These are phyloP conservation scores for Heliconius aoede DNA, from an alignment of 2,888 invertebrate genomes.

Conservation along the genomic window DNA sequence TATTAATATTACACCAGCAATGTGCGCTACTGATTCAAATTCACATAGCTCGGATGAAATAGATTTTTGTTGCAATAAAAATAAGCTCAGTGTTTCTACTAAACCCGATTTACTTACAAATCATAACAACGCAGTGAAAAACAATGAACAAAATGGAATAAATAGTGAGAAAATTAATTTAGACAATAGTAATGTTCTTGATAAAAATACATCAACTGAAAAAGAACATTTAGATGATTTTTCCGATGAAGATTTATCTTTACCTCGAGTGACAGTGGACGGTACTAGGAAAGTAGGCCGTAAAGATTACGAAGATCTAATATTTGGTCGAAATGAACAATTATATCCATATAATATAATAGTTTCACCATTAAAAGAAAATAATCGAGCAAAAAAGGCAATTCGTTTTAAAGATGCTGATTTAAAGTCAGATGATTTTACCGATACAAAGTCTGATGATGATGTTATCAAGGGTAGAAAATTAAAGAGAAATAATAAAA, in stretches of 20 bases:
- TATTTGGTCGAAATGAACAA: conserved; percentile 70
- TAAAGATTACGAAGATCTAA: conserved; percentile 69
- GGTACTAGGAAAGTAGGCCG: conserved; percentile 51
- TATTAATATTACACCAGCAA: conserved; percentile 84
- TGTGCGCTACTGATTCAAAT: conserved; percentile 74
- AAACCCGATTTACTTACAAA: conserved; percentile 85
- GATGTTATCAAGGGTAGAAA: conserved; percentile 46
- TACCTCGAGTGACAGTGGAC: conserved; percentile 66
- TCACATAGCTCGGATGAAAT: conserved; percentile 79
- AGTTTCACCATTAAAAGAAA: conserved; percentile 70
- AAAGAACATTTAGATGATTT: conserved; percentile 59
- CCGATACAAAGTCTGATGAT: conserved; percentile 44
- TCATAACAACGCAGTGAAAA: conserved; percentile 76
- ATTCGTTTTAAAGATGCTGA: conserved; percentile 67
- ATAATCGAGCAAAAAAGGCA: conserved; percentile 60
- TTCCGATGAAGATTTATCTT: conserved; percentile 64
- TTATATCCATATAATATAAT: conserved; percentile 76
- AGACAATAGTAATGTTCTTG: background rate
- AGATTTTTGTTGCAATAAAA: conserved; percentile 39
- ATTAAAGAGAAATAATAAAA: conserved; percentile 36
- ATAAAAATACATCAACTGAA: background rate
- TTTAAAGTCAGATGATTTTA: conserved; percentile 44
- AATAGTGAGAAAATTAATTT: conserved; percentile 22
- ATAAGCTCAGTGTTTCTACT: conserved; percentile 56
- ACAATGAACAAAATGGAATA: conserved; percentile 47